Percentiles rank a stretch among this genome's conserved stretches.
phyloP scores from a whole-genome alignment of 2,797 vertebrate genomes.

The Chaetophractus vellerosus region DNA sequence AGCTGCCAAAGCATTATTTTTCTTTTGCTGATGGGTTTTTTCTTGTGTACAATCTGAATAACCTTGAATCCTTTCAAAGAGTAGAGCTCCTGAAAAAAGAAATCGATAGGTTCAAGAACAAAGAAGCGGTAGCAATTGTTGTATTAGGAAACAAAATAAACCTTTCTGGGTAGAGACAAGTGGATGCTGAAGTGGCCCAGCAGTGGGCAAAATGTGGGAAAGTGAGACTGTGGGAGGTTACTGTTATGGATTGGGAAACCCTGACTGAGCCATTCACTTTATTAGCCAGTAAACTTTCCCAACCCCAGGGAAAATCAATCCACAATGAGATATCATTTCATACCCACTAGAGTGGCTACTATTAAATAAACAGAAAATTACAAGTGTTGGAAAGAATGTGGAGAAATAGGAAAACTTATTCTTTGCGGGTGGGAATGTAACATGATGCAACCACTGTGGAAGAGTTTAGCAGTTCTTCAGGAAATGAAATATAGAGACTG shows the following conservation, averaged over 20 bases:
- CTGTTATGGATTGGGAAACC: slow-evolving; percentile 93
- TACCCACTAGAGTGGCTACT: too few relatives aligned
- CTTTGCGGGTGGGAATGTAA: too few relatives aligned
- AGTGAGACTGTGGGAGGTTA: slow-evolving; percentile 98
- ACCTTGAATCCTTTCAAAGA: slow-evolving; percentile 95
- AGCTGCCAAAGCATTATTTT: slow-evolving; percentile 97
- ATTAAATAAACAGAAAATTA: too few relatives aligned
- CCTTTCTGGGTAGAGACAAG: slow-evolving; percentile 94
- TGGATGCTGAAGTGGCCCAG: slow-evolving; percentile 95
- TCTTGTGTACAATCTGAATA: slow-evolving; percentile 97
- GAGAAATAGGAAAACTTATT: too few relatives aligned
- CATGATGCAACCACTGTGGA: too few relatives aligned
- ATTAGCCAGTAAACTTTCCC: slow-evolving; percentile 96
- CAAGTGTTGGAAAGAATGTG: too few relatives aligned
- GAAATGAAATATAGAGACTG: too few relatives aligned
- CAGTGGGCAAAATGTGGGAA: slow-evolving; percentile 96
- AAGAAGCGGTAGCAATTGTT: slow-evolving; percentile 92
- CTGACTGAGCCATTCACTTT: slow-evolving; percentile 96
- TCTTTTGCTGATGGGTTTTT: slow-evolving; percentile 96
- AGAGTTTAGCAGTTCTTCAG: too few relatives aligned
- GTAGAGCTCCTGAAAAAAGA: slow-evolving; percentile 96
- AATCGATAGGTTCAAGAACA: slow-evolving; percentile 93
- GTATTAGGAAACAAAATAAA: slow-evolving; percentile 97
- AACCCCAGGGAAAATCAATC: slow-evolving; percentile 96
- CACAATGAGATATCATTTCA: too few relatives aligned